phyloP scores from a whole-genome alignment of 2,888 invertebrate genomes.

The Noctuana brunneofusca region DNA sequence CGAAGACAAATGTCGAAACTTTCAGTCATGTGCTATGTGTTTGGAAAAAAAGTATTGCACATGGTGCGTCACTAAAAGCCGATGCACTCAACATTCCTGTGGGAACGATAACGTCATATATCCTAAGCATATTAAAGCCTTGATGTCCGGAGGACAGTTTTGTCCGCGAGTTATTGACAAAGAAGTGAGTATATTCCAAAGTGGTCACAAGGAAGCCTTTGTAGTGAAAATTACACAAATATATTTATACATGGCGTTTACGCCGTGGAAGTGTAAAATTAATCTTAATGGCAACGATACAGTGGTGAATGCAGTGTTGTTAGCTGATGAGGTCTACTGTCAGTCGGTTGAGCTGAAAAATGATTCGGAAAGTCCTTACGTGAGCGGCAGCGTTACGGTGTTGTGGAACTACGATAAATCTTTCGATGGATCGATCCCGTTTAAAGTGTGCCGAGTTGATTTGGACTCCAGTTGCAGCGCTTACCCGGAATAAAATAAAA shows the following conservation, averaged over 20 bases:
- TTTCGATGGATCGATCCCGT: constrained; percentile 59
- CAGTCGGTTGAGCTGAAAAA: constrained; percentile 56
- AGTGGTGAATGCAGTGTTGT: constrained; percentile 51
- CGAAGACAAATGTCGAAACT: constrained; percentile 41
- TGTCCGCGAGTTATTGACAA: constrained; percentile 60
- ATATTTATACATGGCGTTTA: constrained; percentile 69
- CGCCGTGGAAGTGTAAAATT: constrained; percentile 66
- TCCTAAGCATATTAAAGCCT: constrained; percentile 53
- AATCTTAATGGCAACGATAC: constrained; percentile 47
- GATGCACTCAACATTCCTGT: constrained; percentile 63
- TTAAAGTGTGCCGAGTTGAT: constrained; percentile 65
- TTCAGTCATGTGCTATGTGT: constrained; percentile 59
- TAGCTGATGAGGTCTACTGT: constrained; percentile 61
- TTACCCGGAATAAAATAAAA: constrained; percentile 16
- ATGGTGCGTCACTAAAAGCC: constrained; percentile 70
- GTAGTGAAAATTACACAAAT: constrained; percentile 66
- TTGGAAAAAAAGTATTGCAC: constrained; percentile 56
- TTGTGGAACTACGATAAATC: constrained; percentile 64
- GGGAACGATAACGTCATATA: constrained; percentile 70
- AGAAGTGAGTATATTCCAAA: constrained; percentile 53
- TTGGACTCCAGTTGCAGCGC: constrained; percentile 41
- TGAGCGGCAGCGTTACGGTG: constrained; percentile 56
- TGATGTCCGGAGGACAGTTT: constrained; percentile 64
- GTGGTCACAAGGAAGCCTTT: constrained; percentile 54
- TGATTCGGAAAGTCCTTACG: constrained; percentile 49